These are phyloP conservation scores for Lytechinus variegatus DNA, from an alignment of 35 echinoderm and acorn worm species.

Conservation along the genomic window DNA sequence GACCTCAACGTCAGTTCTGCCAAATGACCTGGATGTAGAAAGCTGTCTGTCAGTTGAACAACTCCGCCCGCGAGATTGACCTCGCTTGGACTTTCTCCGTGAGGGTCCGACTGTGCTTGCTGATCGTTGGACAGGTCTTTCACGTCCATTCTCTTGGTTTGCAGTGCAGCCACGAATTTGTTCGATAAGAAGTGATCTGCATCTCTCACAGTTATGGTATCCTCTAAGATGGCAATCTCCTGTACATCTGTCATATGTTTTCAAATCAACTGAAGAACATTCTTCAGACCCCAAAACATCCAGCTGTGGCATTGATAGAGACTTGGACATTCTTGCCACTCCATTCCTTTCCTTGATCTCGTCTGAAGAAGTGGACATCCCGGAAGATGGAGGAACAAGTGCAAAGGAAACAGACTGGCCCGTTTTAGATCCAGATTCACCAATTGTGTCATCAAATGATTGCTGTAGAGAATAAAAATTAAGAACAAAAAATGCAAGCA, in stretches of 20 bases:
- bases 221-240: not conserved
- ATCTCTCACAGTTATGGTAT: not conserved
- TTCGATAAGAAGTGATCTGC: not conserved
- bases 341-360: not conserved
- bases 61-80: not conserved
- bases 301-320: not conserved
- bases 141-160: not conserved
- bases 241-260: not conserved
- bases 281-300: not conserved
- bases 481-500: too few species aligned
- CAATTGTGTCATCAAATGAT: not conserved
- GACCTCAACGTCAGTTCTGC: not conserved
- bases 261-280: not conserved
- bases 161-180: not conserved
- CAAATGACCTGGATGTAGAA: not conserved
- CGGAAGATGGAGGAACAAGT: not conserved
- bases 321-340: not conserved
- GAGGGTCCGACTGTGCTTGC: not conserved
- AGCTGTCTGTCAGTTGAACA: not conserved
- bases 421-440: not conserved
- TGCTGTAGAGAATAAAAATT: not conserved
- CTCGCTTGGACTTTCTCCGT: not conserved
- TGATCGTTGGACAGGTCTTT: not conserved
- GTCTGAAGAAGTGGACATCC: not conserved
- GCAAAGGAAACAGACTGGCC: not conserved